A percentile compares a stretch with the other conserved stretches of the same genome.
Evolutionary conservation across 1,140 invertebrate genomes (phyloP).

Genomic region (Popillia japonica): DNA sequence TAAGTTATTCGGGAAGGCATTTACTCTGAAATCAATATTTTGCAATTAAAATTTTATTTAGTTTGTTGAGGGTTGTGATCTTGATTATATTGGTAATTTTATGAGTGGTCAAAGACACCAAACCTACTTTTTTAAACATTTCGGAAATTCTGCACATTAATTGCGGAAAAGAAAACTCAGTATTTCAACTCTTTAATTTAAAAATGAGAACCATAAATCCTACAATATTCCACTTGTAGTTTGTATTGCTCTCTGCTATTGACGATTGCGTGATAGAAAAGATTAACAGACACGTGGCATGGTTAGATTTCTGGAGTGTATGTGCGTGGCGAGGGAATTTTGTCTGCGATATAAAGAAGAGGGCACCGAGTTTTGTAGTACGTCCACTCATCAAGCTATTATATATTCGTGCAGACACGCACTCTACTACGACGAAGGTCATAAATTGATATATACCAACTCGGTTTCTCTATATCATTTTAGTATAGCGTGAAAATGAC

Average conservation of each 20-base stretch:
- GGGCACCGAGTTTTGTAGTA: neutral
- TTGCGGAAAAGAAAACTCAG: too few species aligned
- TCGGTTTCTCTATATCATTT: constrained; percentile 6
- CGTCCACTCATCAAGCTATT: neutral
- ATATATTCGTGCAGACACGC: constrained; percentile 6
- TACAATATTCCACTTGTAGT: too few species aligned
- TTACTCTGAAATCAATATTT: too few species aligned
- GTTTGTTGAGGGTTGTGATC: too few species aligned
- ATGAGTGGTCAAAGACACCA: too few species aligned
- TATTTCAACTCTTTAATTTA: too few species aligned
- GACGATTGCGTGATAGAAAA: neutral
- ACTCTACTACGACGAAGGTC: constrained; percentile 1
- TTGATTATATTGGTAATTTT: too few species aligned
- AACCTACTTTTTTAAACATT: too few species aligned
- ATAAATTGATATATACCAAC: neutral
- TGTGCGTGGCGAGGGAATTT: neutral
- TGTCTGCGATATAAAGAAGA: neutral
- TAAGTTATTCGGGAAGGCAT: too few species aligned
- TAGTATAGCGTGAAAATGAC: neutral
- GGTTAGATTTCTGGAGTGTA: neutral
- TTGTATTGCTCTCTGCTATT: neutral
- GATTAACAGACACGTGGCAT: neutral
- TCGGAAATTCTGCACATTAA: too few species aligned
- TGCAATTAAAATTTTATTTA: too few species aligned
- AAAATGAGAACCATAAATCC: too few species aligned